phyloP scores from a whole-genome alignment of 2,797 vertebrate genomes.

The Micromesistius poutassou region DNA sequence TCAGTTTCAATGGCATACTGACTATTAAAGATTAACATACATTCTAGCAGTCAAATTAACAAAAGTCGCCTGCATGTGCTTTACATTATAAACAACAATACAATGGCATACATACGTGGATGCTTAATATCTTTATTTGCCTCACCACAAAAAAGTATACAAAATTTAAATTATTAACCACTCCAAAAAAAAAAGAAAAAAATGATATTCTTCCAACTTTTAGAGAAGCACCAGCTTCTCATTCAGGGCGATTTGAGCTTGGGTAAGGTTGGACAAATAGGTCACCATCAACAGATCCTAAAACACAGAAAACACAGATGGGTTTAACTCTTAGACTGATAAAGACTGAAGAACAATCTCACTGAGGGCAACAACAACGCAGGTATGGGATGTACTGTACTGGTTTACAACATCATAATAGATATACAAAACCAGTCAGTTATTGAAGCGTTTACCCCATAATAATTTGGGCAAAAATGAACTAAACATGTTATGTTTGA shows the following conservation, averaged over 20 bases:
- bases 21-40: neutral
- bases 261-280: constrained; percentile 95
- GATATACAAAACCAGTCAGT: neutral
- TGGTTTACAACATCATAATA: neutral
- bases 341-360: neutral
- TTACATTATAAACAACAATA: neutral
- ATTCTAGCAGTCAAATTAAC: neutral
- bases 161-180: constrained; percentile 64
- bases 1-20: neutral
- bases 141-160: constrained; percentile 31
- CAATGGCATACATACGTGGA: constrained; percentile 25
- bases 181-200: constrained; percentile 27
- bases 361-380: neutral
- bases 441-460: neutral
- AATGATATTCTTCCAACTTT: constrained; percentile 22
- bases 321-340: neutral
- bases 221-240: constrained; percentile 89
- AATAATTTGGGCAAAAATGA: neutral
- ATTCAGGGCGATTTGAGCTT: constrained; percentile 96
- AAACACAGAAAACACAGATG: constrained; percentile 25
- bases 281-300: constrained; percentile 99
- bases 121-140: constrained; percentile 64
- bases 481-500: neutral
- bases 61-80: neutral
- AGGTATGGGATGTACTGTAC: neutral